These are phyloP conservation scores for Promerops cafer DNA, from an alignment of 2,113 vertebrate genomes.

Conservation along the genomic window DNA sequence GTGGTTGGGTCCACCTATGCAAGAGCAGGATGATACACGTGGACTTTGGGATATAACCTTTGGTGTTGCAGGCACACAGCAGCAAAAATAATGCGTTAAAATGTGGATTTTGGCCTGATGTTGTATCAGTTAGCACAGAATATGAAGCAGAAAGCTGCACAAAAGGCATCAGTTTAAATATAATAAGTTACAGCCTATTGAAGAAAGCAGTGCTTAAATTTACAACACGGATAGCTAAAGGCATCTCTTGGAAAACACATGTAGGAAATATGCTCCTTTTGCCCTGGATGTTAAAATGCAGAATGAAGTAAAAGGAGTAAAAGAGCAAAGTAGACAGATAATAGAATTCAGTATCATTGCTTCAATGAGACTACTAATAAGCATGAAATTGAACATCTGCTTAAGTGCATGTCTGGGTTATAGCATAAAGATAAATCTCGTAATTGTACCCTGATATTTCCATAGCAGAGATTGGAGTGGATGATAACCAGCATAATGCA, in stretches of 20 bases:
- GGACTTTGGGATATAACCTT: not conserved
- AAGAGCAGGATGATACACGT: fast-evolving
- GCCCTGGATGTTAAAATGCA: not conserved
- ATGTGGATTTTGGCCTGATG: not conserved
- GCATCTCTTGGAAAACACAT: not conserved
- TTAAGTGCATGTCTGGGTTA: conserved; percentile 39
- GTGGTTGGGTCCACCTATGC: not conserved
- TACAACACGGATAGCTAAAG: not conserved
- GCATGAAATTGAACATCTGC: conserved; percentile 48
- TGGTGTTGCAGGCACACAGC: not conserved
- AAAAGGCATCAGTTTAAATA: not conserved
- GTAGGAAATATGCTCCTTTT: not conserved
- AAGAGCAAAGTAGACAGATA: not conserved
- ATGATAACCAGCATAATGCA: conserved; percentile 8
- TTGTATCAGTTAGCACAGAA: not conserved
- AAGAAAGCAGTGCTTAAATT: not conserved
- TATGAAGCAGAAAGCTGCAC: not conserved
- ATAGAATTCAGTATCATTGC: not conserved
- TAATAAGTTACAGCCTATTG: not conserved
- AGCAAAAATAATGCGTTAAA: not conserved
- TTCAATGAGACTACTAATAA: conserved; percentile 25
- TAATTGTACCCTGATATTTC: conserved; percentile 34
- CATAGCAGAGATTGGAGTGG: not conserved
- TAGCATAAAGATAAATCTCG: conserved; percentile 23
- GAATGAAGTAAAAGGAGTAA: not conserved